Conservation (phyloP, 2,113 vertebrate species). For the Chamaea fasciata region DNA sequence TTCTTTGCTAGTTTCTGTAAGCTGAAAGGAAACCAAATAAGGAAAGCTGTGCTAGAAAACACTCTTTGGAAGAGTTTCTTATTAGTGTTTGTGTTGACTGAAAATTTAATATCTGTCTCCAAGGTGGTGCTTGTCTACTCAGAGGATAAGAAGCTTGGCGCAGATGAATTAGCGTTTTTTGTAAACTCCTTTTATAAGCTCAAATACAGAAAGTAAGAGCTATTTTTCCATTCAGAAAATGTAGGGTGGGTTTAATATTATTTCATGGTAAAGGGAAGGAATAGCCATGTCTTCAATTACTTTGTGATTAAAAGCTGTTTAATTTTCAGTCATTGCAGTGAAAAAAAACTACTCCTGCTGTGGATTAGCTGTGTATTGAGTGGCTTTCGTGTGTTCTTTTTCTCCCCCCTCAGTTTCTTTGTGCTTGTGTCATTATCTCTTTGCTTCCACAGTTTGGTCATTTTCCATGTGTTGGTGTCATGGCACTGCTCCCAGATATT, state of each 20-base stretch:
- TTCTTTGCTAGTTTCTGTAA: background rate
- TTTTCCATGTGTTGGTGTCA: background rate
- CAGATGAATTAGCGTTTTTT: background rate
- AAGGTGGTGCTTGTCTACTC: background rate
- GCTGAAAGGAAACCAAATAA: background rate
- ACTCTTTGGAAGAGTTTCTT: background rate
- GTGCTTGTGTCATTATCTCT: background rate
- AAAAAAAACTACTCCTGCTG: background rate
- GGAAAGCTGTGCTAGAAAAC: background rate
- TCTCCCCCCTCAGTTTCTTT: background rate
- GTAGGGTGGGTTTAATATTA: background rate
- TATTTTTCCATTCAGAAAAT: background rate
- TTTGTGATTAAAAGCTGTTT: background rate
- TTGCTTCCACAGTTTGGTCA: background rate
- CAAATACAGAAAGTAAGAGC: background rate
- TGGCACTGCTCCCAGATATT: background rate
- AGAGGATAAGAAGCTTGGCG: background rate
- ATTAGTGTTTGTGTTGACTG: conserved; percentile 5
- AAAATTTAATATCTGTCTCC: background rate
- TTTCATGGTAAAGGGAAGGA: background rate
- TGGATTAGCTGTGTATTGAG: background rate
- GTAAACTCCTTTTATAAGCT: background rate
- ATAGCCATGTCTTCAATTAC: background rate
- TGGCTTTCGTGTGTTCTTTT: background rate
- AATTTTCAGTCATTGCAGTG: background rate